phyloP scores from a whole-genome alignment of 2,113 vertebrate species.

The Charadrius vociferus region DNA sequence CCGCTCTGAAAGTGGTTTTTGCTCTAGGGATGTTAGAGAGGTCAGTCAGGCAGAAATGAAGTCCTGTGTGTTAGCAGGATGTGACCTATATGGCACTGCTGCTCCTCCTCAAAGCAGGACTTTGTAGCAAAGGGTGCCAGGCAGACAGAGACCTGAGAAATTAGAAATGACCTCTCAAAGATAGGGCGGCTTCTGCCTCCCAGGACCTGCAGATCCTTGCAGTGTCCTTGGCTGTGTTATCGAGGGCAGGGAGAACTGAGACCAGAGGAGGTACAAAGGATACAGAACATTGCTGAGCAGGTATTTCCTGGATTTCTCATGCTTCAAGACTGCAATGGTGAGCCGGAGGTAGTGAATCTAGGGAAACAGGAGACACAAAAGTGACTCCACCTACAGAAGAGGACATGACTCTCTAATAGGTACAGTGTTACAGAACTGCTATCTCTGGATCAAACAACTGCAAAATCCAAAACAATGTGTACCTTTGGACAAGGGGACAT shows the following conservation, averaged over 20 bases:
- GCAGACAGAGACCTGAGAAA: background rate
- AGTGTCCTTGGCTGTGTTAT: background rate
- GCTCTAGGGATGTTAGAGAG: background rate
- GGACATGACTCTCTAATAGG: background rate
- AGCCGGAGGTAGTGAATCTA: constrained; percentile 95
- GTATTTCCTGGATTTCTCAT: constrained; percentile 95
- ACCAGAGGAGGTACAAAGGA: constrained; percentile 76
- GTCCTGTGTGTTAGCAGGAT: background rate
- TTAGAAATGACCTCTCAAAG: background rate
- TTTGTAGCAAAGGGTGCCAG: background rate
- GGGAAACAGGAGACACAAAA: background rate
- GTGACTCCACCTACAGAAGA: background rate
- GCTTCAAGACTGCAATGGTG: constrained; percentile 90
- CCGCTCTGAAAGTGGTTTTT: background rate
- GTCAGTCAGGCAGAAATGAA: background rate
- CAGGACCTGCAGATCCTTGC: background rate
- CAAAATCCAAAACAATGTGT: background rate
- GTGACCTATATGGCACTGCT: background rate
- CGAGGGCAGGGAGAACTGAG: background rate
- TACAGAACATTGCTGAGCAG: constrained; percentile 96
- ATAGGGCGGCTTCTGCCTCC: background rate
- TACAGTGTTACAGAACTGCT: background rate
- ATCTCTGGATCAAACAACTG: background rate
- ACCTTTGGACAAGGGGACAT: background rate
- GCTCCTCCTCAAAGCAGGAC: background rate